These are phyloP conservation scores for Clanis bilineata DNA, from an alignment of 2,888 invertebrate genomes.

Conservation along the genomic window DNA sequence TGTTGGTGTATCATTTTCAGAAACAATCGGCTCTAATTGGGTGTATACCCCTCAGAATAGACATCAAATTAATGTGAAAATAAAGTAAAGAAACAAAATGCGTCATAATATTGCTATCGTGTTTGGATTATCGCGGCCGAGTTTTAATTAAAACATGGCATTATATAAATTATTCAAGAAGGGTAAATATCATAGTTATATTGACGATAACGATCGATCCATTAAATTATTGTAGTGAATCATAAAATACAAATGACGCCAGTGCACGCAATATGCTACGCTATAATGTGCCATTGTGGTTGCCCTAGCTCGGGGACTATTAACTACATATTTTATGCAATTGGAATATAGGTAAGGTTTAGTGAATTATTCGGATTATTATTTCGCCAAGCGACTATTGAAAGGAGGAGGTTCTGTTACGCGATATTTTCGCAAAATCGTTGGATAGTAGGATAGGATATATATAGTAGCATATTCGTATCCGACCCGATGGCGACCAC, in stretches of 20 bases:
- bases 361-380: background rate
- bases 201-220: slow-evolving; percentile 4
- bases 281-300: background rate
- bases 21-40: too few relatives aligned
- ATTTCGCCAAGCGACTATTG: too few relatives aligned
- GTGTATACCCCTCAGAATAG: too few relatives aligned
- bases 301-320: background rate
- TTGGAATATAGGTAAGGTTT: background rate
- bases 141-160: slow-evolving; percentile 10
- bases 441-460: too few relatives aligned
- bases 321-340: background rate
- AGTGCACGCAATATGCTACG: slow-evolving; percentile 18
- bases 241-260: slow-evolving; percentile 26
- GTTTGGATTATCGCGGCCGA: background rate
- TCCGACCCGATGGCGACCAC: too few relatives aligned
- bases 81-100: background rate
- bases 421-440: too few relatives aligned
- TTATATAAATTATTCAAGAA: slow-evolving; percentile 4
- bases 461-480: too few relatives aligned
- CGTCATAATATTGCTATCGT: background rate
- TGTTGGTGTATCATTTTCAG: too few relatives aligned
- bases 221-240: slow-evolving; percentile 9
- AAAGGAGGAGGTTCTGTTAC: background rate
- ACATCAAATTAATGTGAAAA: too few relatives aligned
- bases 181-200: slow-evolving; percentile 15